Conservation (phyloP, 1,140 invertebrate species). For the Acromyrmex heyeri region DNA sequence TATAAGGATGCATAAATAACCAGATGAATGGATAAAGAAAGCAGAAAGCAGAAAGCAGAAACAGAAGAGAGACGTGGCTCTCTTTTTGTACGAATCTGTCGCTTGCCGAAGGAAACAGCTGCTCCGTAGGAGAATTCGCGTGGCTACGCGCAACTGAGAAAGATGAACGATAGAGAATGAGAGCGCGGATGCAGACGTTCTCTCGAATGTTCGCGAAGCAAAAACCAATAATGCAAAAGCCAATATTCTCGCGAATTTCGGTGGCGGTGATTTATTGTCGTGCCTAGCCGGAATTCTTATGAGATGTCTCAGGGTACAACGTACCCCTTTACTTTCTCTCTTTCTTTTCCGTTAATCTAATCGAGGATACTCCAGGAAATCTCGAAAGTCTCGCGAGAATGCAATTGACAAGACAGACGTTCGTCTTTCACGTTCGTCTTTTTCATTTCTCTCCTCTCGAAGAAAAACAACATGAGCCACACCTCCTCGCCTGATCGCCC, state of each 20-base stretch:
- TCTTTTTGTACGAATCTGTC: constrained; percentile 31
- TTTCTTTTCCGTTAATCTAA: background rate
- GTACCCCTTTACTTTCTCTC: background rate
- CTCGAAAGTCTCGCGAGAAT: background rate
- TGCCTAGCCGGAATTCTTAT: constrained; percentile 37
- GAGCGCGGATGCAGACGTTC: constrained; percentile 60
- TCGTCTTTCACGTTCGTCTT: background rate
- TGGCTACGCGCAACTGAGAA: constrained; percentile 15
- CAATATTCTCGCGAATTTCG: constrained; percentile 70
- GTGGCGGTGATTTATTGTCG: constrained; percentile 64
- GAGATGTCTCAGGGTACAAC: background rate
- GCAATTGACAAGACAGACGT: constrained; percentile 9
- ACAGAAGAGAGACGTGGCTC: constrained; percentile 2
- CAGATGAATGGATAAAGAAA: background rate
- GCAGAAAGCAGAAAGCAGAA: constrained; percentile 4
- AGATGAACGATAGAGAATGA: constrained; percentile 51
- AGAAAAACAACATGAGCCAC: background rate
- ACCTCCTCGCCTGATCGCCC: background rate
- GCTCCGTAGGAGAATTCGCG: constrained; percentile 22
- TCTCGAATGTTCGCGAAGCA: constrained; percentile 44
- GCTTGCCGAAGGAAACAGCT: constrained; percentile 32
- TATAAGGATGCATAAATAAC: constrained; percentile 28
- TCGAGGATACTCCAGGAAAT: constrained; percentile 8
- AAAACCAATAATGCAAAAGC: constrained; percentile 74
- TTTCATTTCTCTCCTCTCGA: background rate